Conservation (phyloP, 2,797 vertebrate species). For the Notolabrus celidotus region DNA sequence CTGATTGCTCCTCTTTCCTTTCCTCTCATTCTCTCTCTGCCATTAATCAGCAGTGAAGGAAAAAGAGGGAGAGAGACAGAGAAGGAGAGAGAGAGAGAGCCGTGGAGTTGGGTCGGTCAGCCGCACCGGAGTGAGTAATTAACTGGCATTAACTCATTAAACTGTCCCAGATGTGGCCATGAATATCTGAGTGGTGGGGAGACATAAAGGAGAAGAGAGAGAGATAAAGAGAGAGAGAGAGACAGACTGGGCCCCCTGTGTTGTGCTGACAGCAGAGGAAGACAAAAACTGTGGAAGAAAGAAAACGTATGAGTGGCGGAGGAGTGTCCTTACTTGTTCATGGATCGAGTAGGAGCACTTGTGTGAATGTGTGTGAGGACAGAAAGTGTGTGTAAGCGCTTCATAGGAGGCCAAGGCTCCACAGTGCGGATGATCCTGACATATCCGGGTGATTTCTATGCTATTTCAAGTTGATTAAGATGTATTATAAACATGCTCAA, state of each 20-base stretch:
- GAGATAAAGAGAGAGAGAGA: slow-evolving; percentile 13
- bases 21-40: slow-evolving; percentile 68
- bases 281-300: slow-evolving; percentile 37
- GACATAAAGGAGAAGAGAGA: slow-evolving; percentile 39
- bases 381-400: background rate
- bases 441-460: slow-evolving; percentile 46
- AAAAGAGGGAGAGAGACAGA: slow-evolving; percentile 27
- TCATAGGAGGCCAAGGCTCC: slow-evolving; percentile 27
- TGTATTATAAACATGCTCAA: slow-evolving; percentile 35
- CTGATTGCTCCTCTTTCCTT: slow-evolving; percentile 74
- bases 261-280: slow-evolving; percentile 56
- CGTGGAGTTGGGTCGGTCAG: slow-evolving; percentile 76
- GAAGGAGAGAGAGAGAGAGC: slow-evolving; percentile 19
- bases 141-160: slow-evolving; percentile 89
- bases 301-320: slow-evolving; percentile 23
- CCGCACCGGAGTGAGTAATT: slow-evolving; percentile 85
- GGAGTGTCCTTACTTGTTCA: slow-evolving; percentile 1
- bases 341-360: background rate
- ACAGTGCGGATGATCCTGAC: slow-evolving; percentile 25
- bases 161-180: slow-evolving; percentile 86
- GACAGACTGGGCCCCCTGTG: slow-evolving; percentile 36
- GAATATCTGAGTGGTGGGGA: slow-evolving; percentile 77
- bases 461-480: slow-evolving; percentile 58
- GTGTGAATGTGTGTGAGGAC: background rate
- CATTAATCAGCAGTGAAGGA: slow-evolving; percentile 80